Evolutionary conservation across 2,888 invertebrate species (phyloP).

Genomic region (Lobophora halterata): DNA sequence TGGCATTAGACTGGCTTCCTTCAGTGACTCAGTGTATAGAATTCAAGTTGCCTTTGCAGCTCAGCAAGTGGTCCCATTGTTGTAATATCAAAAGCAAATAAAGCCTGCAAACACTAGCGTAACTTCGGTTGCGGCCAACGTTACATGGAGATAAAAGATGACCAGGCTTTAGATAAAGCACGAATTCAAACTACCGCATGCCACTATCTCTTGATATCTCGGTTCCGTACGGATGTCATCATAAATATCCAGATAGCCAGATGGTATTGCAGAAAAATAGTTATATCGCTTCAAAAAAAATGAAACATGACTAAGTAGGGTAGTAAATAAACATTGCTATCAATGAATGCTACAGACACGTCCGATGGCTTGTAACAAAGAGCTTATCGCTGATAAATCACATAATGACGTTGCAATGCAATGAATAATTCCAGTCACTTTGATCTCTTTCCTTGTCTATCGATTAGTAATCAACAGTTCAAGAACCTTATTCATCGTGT

Average conservation of each 20-base stretch:
- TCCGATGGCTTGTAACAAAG: conserved; percentile 30
- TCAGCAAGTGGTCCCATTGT: neutral
- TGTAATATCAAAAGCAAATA: neutral
- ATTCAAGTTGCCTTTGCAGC: conserved; percentile 3
- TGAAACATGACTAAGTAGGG: conserved; percentile 12
- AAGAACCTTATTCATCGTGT: conserved; percentile 20
- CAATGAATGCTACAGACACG: conserved; percentile 23
- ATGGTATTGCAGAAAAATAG: too few relatives aligned
- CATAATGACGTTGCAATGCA: conserved; percentile 24
- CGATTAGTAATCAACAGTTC: conserved; percentile 23
- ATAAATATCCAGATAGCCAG: too few relatives aligned
- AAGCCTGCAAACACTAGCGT: neutral
- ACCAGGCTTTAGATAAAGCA: conserved; percentile 25
- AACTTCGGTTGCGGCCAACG: conserved; percentile 8
- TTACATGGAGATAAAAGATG: conserved; percentile 17
- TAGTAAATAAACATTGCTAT: conserved; percentile 25
- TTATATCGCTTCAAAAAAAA: conserved; percentile 11
- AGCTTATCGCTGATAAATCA: conserved; percentile 27
- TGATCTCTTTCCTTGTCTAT: conserved; percentile 18
- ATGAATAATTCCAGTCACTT: conserved; percentile 19
- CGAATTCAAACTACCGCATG: conserved; percentile 11
- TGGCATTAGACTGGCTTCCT: conserved; percentile 8
- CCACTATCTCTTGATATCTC: conserved; percentile 1
- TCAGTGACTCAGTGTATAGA: conserved; percentile 3
- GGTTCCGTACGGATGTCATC: conserved; percentile 3